Percentiles rank a stretch among this genome's conserved stretches.
phyloP scores from a whole-genome alignment of 2,888 invertebrate genomes.

The Macrosoma leucophasiata region DNA sequence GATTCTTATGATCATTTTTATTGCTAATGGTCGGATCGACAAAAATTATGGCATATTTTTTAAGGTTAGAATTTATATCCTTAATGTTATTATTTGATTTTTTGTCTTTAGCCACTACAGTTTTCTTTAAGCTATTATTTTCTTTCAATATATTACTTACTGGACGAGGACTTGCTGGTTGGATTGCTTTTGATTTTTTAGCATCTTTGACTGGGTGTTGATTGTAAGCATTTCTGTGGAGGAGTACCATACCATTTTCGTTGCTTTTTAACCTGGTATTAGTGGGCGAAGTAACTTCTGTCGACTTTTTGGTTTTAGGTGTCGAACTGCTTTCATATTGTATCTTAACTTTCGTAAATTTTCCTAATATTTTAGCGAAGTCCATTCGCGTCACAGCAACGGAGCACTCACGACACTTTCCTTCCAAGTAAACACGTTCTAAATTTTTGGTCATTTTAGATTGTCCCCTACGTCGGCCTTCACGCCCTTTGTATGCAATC shows the following conservation, averaged over 20 bases:
- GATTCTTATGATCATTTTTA: conserved; percentile 38
- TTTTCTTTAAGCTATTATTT: conserved; percentile 45
- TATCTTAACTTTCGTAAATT: conserved; percentile 69
- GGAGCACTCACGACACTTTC: conserved; percentile 63
- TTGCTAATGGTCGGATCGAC: conserved; percentile 39
- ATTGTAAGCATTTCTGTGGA: conserved; percentile 49
- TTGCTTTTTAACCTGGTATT: conserved; percentile 54
- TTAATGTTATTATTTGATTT: conserved; percentile 33
- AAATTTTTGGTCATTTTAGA: conserved; percentile 53
- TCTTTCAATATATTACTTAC: conserved; percentile 54
- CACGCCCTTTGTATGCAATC: conserved; percentile 56
- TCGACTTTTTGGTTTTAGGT: conserved; percentile 41
- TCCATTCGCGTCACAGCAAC: conserved; percentile 67
- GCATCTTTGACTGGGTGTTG: conserved; percentile 46
- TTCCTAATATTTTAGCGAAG: conserved; percentile 68
- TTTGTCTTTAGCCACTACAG: conserved; percentile 33
- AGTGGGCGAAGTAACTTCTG: conserved; percentile 31
- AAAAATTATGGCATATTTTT: conserved; percentile 60
- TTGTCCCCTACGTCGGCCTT: conserved; percentile 41
- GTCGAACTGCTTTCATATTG: conserved; percentile 58
- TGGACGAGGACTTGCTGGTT: conserved; percentile 13
- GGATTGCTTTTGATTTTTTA: conserved; percentile 25
- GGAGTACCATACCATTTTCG: conserved; percentile 66
- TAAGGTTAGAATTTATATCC: conserved; percentile 32
- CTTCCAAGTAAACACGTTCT: conserved; percentile 57